Evolutionary conservation across 2,888 invertebrate species (phyloP).

Genomic region (Drosophila algonquin): DNA sequence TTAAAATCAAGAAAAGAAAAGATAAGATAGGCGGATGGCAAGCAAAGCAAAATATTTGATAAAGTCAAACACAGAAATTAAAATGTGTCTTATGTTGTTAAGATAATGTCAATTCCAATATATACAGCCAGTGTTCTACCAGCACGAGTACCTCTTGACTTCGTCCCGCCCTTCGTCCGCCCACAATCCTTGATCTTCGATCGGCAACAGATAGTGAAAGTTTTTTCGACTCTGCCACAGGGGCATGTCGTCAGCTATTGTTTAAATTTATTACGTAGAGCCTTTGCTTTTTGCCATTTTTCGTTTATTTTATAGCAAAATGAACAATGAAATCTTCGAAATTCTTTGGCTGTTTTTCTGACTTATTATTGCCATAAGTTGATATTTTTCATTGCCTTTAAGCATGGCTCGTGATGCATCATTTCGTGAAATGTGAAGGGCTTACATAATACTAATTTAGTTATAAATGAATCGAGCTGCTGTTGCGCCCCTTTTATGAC

Average conservation of each 20-base stretch:
- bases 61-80: slow-evolving; percentile 51
- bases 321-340: slow-evolving; percentile 17
- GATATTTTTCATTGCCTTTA: not conserved
- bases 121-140: slow-evolving; percentile 10
- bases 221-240: slow-evolving; percentile 45
- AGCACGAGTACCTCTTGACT: slow-evolving; percentile 16
- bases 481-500: slow-evolving; percentile 9
- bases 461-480: slow-evolving; percentile 1
- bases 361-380: slow-evolving; percentile 20
- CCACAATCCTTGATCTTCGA: slow-evolving; percentile 21
- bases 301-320: slow-evolving; percentile 21
- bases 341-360: slow-evolving; percentile 2
- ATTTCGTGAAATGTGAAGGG: slow-evolving; percentile 11
- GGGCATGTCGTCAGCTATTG: slow-evolving; percentile 53
- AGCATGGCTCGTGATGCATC: slow-evolving; percentile 35
- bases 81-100: slow-evolving; percentile 56
- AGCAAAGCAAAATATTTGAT: slow-evolving; percentile 31
- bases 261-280: slow-evolving; percentile 55
- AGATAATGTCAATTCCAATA: slow-evolving; percentile 40
- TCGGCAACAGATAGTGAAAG: slow-evolving; percentile 59
- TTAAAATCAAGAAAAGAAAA: slow-evolving; percentile 20
- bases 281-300: slow-evolving; percentile 23
- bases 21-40: slow-evolving; percentile 27
- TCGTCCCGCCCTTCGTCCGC: slow-evolving; percentile 3
- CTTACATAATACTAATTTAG: slow-evolving; percentile 34